These are phyloP conservation scores for Mus spicilegus DNA, from an alignment of 2,113 vertebrate species.

Conservation along the genomic window DNA sequence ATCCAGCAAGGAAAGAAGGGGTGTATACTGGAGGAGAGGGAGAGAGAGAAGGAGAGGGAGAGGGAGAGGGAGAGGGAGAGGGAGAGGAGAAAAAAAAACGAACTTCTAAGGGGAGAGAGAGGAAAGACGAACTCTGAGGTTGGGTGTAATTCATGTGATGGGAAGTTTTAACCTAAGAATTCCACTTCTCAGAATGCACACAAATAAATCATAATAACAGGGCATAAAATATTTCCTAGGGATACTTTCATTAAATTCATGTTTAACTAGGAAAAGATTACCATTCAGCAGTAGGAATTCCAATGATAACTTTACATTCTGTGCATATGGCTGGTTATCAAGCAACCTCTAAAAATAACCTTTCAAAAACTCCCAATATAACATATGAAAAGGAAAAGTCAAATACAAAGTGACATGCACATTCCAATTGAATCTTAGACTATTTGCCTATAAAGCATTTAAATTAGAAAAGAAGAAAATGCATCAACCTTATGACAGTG, in stretches of 20 bases:
- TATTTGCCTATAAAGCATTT: not conserved
- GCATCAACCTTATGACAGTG: not conserved
- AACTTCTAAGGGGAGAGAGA: not conserved
- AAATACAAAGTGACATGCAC: not conserved
- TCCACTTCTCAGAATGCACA: not conserved
- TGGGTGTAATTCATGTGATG: not conserved
- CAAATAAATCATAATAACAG: not conserved
- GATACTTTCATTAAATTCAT: not conserved
- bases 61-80: not conserved
- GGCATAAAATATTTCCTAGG: not conserved
- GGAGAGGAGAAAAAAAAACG: not conserved
- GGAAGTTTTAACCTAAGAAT: not conserved
- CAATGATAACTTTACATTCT: not conserved
- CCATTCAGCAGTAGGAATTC: not conserved
- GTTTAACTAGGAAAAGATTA: not conserved
- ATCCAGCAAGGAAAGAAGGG: not conserved
- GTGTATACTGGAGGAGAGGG: not conserved
- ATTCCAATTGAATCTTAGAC: not conserved
- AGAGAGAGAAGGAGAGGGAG: too few species aligned
- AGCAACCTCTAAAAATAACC: not conserved
- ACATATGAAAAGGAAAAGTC: not conserved
- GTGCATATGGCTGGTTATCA: not conserved
- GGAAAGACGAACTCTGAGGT: not conserved
- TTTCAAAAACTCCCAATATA: conserved; percentile 37
- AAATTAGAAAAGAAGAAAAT: not conserved